These are phyloP conservation scores for Drosophila lacicola DNA, from an alignment of 2,888 invertebrate genomes.

Conservation along the genomic window DNA sequence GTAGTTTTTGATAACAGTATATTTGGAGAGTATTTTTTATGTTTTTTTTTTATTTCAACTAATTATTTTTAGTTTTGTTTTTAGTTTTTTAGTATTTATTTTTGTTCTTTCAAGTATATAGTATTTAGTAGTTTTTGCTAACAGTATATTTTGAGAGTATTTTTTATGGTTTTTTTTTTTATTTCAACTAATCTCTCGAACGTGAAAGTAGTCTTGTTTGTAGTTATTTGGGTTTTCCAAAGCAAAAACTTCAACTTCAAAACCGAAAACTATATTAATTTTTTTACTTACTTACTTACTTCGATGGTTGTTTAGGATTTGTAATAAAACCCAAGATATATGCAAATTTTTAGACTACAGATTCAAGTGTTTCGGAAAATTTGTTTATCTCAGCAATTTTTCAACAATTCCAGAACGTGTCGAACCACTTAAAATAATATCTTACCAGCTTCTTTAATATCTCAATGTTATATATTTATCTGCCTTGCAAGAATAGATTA, in stretches of 20 bases:
- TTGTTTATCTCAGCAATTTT: background rate
- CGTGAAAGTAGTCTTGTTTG: background rate
- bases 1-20: background rate
- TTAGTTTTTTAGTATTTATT: conserved; percentile 2
- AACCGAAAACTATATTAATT: conserved; percentile 56
- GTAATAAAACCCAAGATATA: background rate
- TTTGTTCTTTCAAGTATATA: background rate
- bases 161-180: too few species aligned
- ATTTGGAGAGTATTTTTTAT: background rate
- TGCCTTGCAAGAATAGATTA: background rate
- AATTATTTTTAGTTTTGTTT: too few species aligned
- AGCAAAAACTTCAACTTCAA: conserved; percentile 14
- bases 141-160: background rate
- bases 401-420: background rate
- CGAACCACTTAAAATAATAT: background rate
- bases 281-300: conserved; percentile 84
- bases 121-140: background rate
- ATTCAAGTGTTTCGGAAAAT: background rate
- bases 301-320: conserved; percentile 73
- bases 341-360: background rate
- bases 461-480: background rate
- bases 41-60: background rate
- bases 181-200: background rate
- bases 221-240: conserved; percentile 61
- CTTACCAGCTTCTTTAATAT: background rate